phyloP scores from a whole-genome alignment of 2,888 invertebrate species.

The Notodonta ziczac region DNA sequence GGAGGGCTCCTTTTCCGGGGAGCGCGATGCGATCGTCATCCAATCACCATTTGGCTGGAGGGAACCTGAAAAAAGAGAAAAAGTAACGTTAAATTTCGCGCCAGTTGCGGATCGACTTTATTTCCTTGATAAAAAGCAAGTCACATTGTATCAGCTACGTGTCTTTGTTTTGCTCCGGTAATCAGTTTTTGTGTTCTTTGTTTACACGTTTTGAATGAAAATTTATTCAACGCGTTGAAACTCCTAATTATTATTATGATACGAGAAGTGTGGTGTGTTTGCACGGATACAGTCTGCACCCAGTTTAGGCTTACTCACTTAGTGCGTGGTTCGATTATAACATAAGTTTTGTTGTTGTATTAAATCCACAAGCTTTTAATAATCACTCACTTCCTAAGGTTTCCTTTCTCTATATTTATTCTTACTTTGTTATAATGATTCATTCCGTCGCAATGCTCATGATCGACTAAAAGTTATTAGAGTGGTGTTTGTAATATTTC shows the following conservation, averaged over 20 bases:
- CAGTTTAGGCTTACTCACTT: too few relatives aligned
- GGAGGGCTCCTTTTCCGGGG: slow-evolving; percentile 71
- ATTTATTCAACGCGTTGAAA: background rate
- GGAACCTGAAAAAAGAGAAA: slow-evolving; percentile 69
- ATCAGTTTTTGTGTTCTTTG: background rate
- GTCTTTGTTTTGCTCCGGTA: background rate
- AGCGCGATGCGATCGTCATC: slow-evolving; percentile 81
- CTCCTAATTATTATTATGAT: background rate
- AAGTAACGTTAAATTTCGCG: slow-evolving; percentile 15
- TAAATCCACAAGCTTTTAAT: background rate
- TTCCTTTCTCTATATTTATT: background rate
- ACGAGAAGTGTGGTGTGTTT: too few relatives aligned
- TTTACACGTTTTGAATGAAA: background rate
- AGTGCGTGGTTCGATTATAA: background rate
- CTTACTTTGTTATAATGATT: background rate
- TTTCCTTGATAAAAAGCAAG: background rate
- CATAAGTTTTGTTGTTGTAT: background rate
- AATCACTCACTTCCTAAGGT: background rate
- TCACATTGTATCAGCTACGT: background rate
- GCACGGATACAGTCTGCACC: too few relatives aligned
- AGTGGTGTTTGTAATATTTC: background rate
- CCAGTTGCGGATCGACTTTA: background rate
- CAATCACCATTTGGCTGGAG: slow-evolving; percentile 79
- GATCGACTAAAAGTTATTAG: background rate
- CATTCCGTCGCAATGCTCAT: background rate